A percentile compares a stretch with the other conserved stretches of the same genome.
Conservation (phyloP, 2,888 invertebrate species). For the Frankliniella intonsa region DNA sequence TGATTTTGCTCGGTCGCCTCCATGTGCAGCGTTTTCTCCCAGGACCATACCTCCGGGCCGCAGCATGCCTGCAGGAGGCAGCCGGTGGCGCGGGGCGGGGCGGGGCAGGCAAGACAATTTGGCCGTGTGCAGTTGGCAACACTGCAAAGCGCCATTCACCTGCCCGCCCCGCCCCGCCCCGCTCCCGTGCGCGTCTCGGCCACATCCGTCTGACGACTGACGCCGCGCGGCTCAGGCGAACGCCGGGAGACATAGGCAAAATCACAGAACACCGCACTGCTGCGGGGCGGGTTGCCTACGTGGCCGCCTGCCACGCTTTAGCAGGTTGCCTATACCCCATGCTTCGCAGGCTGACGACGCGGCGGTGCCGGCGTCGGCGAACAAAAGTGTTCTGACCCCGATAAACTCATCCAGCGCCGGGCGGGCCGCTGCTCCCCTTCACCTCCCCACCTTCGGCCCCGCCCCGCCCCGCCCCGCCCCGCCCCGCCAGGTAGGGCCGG, state of each 20-base stretch:
- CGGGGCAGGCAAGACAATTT: not conserved
- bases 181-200: not conserved
- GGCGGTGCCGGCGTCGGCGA: too few relatives aligned
- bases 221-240: not conserved
- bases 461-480: too few relatives aligned
- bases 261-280: not conserved
- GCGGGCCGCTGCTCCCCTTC: too few relatives aligned
- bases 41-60: not conserved
- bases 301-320: not conserved
- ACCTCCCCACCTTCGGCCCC: too few relatives aligned
- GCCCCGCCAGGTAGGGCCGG: too few relatives aligned
- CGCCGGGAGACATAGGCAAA: not conserved
- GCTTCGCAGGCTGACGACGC: too few relatives aligned
- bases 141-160: not conserved
- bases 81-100: not conserved
- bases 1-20: too few relatives aligned
- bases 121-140: not conserved
- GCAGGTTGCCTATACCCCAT: not conserved
- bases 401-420: too few relatives aligned
- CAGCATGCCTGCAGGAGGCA: not conserved
- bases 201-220: not conserved
- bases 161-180: not conserved
- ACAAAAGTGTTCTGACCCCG: too few relatives aligned
- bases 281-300: not conserved
- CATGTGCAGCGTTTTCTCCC: not conserved